Evolutionary conservation across 2,113 vertebrate species (phyloP).

Genomic region (Plectropomus leopardus): DNA sequence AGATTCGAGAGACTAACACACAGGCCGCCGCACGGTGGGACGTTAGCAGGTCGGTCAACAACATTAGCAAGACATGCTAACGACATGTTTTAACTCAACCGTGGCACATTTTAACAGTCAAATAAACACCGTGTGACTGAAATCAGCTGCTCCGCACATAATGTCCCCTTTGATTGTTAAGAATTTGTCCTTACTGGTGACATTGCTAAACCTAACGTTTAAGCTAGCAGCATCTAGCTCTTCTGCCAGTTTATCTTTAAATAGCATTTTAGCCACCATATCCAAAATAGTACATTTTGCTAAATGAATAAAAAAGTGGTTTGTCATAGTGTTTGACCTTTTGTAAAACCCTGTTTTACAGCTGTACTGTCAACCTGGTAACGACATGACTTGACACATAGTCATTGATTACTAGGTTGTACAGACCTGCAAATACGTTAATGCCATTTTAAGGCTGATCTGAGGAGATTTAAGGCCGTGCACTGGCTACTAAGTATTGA

Average conservation of each 20-base stretch:
- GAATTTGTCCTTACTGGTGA: neutral
- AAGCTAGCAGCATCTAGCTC: conserved; percentile 21
- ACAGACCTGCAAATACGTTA: neutral
- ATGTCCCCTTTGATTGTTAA: no score
- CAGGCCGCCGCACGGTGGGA: conserved; percentile 84
- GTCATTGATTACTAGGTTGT: neutral
- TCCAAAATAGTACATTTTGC: neutral
- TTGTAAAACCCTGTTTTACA: neutral
- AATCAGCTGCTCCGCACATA: no score
- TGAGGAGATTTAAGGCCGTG: neutral
- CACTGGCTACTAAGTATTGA: neutral
- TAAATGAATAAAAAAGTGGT: no score
- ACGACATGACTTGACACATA: neutral
- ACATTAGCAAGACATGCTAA: conserved; percentile 62
- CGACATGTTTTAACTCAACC: neutral
- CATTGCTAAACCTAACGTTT: neutral
- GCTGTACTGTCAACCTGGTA: neutral
- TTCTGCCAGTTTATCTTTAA: conserved; percentile 4
- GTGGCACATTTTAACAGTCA: neutral
- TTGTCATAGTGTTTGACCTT: neutral
- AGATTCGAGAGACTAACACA: conserved; percentile 90
- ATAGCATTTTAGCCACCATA: neutral
- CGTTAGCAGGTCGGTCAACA: conserved; percentile 88
- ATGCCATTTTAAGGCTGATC: neutral
- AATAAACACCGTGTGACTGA: neutral